phyloP scores from a whole-genome alignment of 2,888 invertebrate genomes.

The Xestia ashworthii region DNA sequence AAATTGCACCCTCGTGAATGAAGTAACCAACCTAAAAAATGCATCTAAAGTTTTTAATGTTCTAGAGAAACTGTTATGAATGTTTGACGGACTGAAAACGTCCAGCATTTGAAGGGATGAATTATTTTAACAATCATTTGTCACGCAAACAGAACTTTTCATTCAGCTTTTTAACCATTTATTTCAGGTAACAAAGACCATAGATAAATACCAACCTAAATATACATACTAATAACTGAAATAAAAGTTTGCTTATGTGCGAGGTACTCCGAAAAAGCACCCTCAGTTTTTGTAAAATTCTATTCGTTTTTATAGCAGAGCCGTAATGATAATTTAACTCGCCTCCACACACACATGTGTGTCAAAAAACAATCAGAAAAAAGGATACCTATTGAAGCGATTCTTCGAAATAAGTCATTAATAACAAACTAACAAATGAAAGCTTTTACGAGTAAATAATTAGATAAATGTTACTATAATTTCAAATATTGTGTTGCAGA shows the following conservation, averaged over 20 bases:
- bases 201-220: too few relatives aligned
- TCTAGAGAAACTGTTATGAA: neutral
- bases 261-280: neutral
- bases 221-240: too few relatives aligned
- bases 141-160: neutral
- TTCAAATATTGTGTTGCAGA: neutral
- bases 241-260: neutral
- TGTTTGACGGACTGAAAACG: neutral
- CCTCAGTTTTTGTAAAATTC: neutral
- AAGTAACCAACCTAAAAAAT: neutral
- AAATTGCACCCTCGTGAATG: too few relatives aligned
- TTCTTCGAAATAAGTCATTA: slow-evolving; percentile 27
- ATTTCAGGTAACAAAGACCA: too few relatives aligned
- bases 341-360: slow-evolving; percentile 27
- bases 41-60: neutral
- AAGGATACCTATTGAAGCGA: neutral
- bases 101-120: neutral
- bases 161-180: neutral
- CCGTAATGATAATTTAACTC: slow-evolving; percentile 23
- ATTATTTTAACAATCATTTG: too few relatives aligned
- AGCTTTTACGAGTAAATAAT: neutral
- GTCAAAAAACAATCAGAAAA: slow-evolving; percentile 23
- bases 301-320: neutral
- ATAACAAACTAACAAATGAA: neutral
- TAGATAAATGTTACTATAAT: neutral